Conservation (phyloP, 1,140 invertebrate species). For the Cydia pomonella region DNA sequence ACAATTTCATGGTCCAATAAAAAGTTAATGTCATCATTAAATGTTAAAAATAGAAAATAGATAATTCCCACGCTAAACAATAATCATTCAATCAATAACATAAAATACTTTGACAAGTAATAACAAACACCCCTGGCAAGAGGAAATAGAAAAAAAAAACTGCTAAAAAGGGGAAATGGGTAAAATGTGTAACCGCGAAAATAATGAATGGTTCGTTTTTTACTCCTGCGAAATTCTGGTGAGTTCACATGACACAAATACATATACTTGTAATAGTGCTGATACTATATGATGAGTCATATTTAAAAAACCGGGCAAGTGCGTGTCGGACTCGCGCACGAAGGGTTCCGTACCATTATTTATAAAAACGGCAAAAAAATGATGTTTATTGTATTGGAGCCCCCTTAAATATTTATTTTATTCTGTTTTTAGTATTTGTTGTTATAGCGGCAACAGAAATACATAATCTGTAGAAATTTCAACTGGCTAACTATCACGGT, state of each 20-base stretch:
- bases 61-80: constrained; percentile 54
- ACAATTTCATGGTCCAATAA: constrained; percentile 45
- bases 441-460: no score
- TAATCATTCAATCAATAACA: constrained; percentile 51
- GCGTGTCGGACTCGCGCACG: no score
- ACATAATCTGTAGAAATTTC: no score
- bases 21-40: constrained; percentile 67
- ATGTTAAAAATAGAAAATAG: constrained; percentile 48
- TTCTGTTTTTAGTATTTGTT: no score
- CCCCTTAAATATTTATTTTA: no score
- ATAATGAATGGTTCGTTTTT: constrained; percentile 44
- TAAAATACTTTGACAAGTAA: constrained; percentile 73
- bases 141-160: constrained; percentile 40
- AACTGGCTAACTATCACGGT: no score
- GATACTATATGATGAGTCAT: background rate
- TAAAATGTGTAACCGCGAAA: constrained; percentile 57
- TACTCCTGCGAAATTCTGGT: background rate
- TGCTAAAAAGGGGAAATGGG: constrained; percentile 50
- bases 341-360: no score
- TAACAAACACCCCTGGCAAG: constrained; percentile 56
- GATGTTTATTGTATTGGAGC: no score
- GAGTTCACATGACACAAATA: constrained; percentile 36
- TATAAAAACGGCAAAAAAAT: no score
- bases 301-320: no score
- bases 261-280: no score